Base-by-base conservation (phyloP, 2,113 vertebrate species). In the Cryptomyrus ogoouensis region DNA sequence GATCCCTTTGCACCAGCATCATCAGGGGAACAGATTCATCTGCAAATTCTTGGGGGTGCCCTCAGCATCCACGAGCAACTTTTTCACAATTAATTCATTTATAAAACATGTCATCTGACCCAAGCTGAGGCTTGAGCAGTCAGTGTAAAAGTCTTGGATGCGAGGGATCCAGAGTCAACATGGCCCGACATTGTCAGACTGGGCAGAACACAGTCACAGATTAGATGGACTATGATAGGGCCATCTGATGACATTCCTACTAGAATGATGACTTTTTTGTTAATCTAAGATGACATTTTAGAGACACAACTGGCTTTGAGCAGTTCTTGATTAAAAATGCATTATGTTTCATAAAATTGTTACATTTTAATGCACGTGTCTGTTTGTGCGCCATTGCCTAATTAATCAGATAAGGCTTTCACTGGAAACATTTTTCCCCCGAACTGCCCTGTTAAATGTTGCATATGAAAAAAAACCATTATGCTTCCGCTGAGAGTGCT, bases 1-100 rank as follows among this genome's bases (percentile, higher is more conserved):
- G 42, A 88, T 91, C 91, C 89, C 87, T 90, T 91, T 90, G 52
- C 39, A 70, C 50, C 27, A 62, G 80, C 88, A 52, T 91, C 89
- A 70, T 90, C 66, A 89, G 50, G 50, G 2, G 83, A 56, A 89
- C 44, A 66, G 88, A 92, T 93, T 91, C 92, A 92, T 91, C 91
- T 62, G 88, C 84, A 62, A 77, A 88, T 88, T 92, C 91, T 86
- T 89, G 31, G 58, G 89, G 15, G 90, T 83, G 46, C 50, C 27
- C 88, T 91, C 89, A 80, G 83, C 88, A 85, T 90, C 50, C 21
- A 44, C 9, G n/a, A 50, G 21, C 44, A 86, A 19, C 44, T 86
- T 85, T 50, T 49, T 49, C 19, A 46, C 24, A 1, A 49, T 86
- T 31, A 86, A 87, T 53, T 8, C 0, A 24, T 53, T 91, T 88